These are phyloP conservation scores for Ptyas mucosa DNA, from an alignment of 2,113 vertebrate genomes.

Conservation along the genomic window DNA sequence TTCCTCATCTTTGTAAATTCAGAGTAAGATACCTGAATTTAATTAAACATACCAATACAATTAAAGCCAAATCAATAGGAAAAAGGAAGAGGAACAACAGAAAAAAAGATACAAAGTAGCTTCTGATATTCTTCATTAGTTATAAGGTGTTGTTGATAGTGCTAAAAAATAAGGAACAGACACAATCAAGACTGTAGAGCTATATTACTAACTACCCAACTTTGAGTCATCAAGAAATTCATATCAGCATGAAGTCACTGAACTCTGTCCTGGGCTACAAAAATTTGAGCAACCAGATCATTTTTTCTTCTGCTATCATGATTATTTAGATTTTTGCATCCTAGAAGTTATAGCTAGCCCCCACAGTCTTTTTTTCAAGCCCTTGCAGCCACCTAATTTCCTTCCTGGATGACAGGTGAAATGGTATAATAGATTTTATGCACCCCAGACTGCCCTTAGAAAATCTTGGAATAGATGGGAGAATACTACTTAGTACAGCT, in stretches of 20 bases:
- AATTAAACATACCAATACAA: not conserved
- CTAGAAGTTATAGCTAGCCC: not conserved
- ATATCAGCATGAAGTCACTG: not conserved
- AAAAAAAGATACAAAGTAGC: not conserved
- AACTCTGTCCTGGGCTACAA: not conserved
- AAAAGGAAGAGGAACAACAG: not conserved
- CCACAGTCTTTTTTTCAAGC: not conserved
- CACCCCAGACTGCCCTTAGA: not conserved
- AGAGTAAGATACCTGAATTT: not conserved
- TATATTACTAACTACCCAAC: not conserved
- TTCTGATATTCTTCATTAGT: not conserved
- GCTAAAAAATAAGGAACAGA: not conserved
- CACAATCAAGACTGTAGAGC: not conserved
- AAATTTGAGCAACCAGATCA: not conserved
- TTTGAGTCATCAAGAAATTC: not conserved
- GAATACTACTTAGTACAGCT: not conserved
- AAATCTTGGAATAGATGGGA: not conserved
- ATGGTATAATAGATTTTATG: not conserved
- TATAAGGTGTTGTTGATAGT: not conserved
- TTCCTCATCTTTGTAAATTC: not conserved
- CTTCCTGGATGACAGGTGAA: not conserved
- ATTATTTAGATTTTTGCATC: not conserved
- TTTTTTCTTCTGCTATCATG: not conserved
- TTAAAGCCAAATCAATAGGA: not conserved
- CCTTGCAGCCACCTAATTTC: not conserved